phyloP scores from a whole-genome alignment of 2,888 invertebrate genomes.

The Volucella zonaria region DNA sequence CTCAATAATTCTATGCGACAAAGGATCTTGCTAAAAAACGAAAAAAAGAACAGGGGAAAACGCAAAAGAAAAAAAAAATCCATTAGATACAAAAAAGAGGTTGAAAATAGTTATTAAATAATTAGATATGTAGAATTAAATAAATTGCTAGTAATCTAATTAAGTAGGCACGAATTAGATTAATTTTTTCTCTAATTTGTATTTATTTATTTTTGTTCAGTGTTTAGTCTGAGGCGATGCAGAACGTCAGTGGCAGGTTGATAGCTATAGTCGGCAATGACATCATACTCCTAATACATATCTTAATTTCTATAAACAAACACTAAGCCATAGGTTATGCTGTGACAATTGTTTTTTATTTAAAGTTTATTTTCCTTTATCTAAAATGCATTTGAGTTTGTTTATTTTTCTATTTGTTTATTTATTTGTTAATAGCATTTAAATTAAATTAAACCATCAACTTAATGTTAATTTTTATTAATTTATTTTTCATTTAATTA shows the following conservation, averaged over 20 bases:
- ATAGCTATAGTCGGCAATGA: slow-evolving; percentile 1
- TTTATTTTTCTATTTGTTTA: slow-evolving; percentile 75
- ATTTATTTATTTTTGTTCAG: slow-evolving; percentile 13
- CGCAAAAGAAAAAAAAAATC: slow-evolving; percentile 19
- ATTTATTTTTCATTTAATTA: too few relatives aligned
- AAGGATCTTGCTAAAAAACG: slow-evolving; percentile 91
- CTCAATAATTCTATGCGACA: slow-evolving; percentile 99
- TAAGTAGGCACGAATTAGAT: slow-evolving; percentile 11
- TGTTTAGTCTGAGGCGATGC: slow-evolving; percentile 30
- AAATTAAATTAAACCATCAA: slow-evolving; percentile 50
- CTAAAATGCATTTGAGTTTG: slow-evolving; percentile 65
- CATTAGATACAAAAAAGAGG: slow-evolving; percentile 19
- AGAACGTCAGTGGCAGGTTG: slow-evolving; percentile 18
- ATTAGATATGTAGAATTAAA: neutral
- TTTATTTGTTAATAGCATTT: slow-evolving; percentile 36
- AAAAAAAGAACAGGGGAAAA: slow-evolving; percentile 38
- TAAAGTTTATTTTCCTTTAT: slow-evolving; percentile 16
- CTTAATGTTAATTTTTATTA: slow-evolving; percentile 39
- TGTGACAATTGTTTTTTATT: slow-evolving; percentile 53
- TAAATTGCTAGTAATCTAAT: slow-evolving; percentile 27
- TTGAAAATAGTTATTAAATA: neutral
- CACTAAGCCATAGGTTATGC: slow-evolving; percentile 55
- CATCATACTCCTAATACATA: neutral
- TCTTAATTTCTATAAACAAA: slow-evolving; percentile 25
- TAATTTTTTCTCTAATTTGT: neutral